These are phyloP conservation scores for Ophion costatus DNA, from an alignment of 2,888 invertebrate species.

Conservation along the genomic window DNA sequence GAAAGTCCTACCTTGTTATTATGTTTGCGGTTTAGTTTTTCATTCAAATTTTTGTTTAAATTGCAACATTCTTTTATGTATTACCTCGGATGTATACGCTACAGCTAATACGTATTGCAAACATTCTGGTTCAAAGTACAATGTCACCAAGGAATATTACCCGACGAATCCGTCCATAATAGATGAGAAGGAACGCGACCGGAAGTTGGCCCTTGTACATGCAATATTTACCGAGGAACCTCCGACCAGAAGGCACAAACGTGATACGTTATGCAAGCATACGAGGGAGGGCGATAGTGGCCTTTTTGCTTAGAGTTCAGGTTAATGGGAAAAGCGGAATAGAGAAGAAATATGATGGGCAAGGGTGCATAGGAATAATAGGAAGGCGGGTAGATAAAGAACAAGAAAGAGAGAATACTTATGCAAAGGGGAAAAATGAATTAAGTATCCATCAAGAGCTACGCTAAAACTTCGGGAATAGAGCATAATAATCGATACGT, in stretches of 20 bases:
- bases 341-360: background rate
- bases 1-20: background rate
- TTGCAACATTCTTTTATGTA: background rate
- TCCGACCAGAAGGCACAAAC: constrained; percentile 9
- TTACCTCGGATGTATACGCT: background rate
- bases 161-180: constrained; percentile 51
- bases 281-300: background rate
- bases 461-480: too few relatives aligned
- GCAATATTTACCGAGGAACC: constrained; percentile 59
- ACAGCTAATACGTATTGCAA: constrained; percentile 15
- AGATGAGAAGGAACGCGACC: constrained; percentile 46
- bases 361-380: background rate
- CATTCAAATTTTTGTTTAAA: background rate
- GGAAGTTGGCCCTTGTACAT: constrained; percentile 55
- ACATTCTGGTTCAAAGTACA: constrained; percentile 48
- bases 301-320: background rate
- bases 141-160: constrained; percentile 47
- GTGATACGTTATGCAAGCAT: constrained; percentile 2
- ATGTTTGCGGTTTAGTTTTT: background rate
- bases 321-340: background rate
- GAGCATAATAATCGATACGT: background rate
- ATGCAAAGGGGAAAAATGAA: too few relatives aligned
- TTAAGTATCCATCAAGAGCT: too few relatives aligned
- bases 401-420: background rate
- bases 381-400: background rate